Percentiles rank a stretch among this genome's conserved stretches.
Conservation (phyloP, 64 coral and sea anemone genomes). For the Dendronephthya gigantea region DNA sequence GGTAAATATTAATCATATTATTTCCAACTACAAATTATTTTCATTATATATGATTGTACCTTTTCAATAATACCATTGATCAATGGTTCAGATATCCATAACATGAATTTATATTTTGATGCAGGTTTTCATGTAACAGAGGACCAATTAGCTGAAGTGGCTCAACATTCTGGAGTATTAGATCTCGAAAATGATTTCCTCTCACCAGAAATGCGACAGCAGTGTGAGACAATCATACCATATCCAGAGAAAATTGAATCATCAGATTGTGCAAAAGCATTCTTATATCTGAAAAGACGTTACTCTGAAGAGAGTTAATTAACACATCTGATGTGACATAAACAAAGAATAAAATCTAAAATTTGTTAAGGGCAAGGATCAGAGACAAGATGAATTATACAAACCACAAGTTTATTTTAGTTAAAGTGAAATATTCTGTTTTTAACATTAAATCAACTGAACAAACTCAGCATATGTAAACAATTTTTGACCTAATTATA, state of each 20-base stretch:
- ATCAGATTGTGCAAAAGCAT: slow-evolving; percentile 14
- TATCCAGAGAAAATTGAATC: not conserved
- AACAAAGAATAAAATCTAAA: not conserved
- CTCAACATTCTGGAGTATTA: not conserved
- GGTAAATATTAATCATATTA: slow-evolving; percentile 4
- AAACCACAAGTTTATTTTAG: too few relatives aligned
- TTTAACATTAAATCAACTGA: too few relatives aligned
- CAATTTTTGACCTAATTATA: too few relatives aligned
- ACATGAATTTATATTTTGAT: not conserved
- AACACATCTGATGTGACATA: not conserved
- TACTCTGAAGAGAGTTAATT: not conserved
- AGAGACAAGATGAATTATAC: not conserved
- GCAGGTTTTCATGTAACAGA: slow-evolving; percentile 38
- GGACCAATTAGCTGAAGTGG: slow-evolving; percentile 7
- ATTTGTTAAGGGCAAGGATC: too few relatives aligned
- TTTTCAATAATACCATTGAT: not conserved
- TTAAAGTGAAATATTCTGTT: too few relatives aligned
- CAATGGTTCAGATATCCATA: not conserved
- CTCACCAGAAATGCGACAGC: not conserved
- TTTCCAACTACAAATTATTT: not conserved
- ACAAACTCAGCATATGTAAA: too few relatives aligned
- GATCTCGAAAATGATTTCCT: not conserved
- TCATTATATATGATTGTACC: not conserved
- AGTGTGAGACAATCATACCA: not conserved
- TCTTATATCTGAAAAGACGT: not conserved